Evolutionary conservation across 1,140 invertebrate species (phyloP).

Genomic region (Drosophila ogumai): DNA sequence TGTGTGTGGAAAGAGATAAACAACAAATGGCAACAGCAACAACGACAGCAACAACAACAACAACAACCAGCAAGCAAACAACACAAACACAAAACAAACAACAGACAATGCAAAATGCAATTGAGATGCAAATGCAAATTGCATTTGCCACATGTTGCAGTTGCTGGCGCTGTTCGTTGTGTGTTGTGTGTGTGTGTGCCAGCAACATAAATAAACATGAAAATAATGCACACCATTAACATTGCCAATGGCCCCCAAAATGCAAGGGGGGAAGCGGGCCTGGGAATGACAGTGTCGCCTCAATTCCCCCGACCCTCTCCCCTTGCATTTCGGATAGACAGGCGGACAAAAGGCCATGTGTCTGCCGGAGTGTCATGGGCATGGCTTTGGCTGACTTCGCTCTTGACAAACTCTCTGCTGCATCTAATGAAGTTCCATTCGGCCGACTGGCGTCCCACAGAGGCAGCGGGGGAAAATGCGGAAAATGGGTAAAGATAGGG

Average conservation of each 20-base stretch:
- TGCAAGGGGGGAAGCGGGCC: constrained; percentile 24
- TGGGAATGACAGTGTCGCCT: constrained; percentile 12
- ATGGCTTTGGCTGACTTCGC: constrained; percentile 57
- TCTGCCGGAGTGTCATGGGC: constrained; percentile 62
- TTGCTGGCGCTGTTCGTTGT: constrained; percentile 10
- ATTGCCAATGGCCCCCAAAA: constrained; percentile 80
- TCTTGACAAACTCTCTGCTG: constrained; percentile 69
- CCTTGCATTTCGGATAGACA: constrained; percentile 41
- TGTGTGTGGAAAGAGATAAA: constrained; percentile 70
- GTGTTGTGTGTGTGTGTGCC: constrained; percentile 31
- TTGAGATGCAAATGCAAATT: constrained; percentile 82
- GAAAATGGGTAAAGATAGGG: constrained; percentile 12
- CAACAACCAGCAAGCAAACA: constrained; percentile 33
- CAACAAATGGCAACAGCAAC: constrained; percentile 49
- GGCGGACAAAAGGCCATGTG: constrained; percentile 44
- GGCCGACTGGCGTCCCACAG: constrained; percentile 4
- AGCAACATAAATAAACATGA: constrained; percentile 80
- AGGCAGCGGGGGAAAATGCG: not conserved
- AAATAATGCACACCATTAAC: constrained; percentile 81
- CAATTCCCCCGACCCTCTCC: not conserved
- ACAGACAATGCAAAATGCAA: constrained; percentile 76
- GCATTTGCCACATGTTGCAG: constrained; percentile 70
- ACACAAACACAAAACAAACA: constrained; percentile 63
- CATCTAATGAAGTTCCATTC: constrained; percentile 72
- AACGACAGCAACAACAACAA: constrained; percentile 23